Evolutionary conservation across 2,113 vertebrate genomes (phyloP), one percentile per base, ranked within the genome.

Genomic region (Vulpes ferrilata): DNA sequence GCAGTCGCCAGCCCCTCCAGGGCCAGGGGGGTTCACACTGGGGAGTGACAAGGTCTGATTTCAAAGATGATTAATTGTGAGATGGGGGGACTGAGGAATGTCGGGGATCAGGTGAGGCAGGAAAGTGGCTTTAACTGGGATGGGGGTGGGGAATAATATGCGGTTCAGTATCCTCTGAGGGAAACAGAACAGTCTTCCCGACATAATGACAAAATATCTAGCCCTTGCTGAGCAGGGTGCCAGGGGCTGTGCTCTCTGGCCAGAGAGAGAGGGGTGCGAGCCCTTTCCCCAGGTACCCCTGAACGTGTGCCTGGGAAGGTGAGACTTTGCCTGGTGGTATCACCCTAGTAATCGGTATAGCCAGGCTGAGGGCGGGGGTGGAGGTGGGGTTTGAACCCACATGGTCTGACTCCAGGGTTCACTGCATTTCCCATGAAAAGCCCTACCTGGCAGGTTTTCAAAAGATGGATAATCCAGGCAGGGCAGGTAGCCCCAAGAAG

Each of bases 21-120:
- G 17, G 9, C 38, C 20, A 15, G 2, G 19, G 43, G 53, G 7
- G 11, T 9, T 79, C 32, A 60, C 62, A 60, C 59, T 51, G 76
- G 51, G 7, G 10, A 80, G 7, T 30, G 7, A 65, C 5, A 15
- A 60, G 73, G 3, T 71, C 53, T 73, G 67, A 53, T 38, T 67
- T 82, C 32, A 83, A 38, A n/a, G 43, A 25, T 60, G 60, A 13
- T 60, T 38, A 0, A 19, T 4, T 71, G 55, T 73, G 55, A 67
- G 1, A 30, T 11, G 35, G 64, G 57, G 17, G 30, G 1, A 43
- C 12, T 57, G 9, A 74, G 20, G 38, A 79, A 48, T 3, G 32
- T 5, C 0, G 0, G 11, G 11, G 11, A 5, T 62, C 16, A 7
- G 32, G 32, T 80, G 17, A 81, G 65, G 51, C 15, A 3, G 25